Conservation (phyloP, 1,140 invertebrate species). For the Aphelenchoides avenae region DNA sequence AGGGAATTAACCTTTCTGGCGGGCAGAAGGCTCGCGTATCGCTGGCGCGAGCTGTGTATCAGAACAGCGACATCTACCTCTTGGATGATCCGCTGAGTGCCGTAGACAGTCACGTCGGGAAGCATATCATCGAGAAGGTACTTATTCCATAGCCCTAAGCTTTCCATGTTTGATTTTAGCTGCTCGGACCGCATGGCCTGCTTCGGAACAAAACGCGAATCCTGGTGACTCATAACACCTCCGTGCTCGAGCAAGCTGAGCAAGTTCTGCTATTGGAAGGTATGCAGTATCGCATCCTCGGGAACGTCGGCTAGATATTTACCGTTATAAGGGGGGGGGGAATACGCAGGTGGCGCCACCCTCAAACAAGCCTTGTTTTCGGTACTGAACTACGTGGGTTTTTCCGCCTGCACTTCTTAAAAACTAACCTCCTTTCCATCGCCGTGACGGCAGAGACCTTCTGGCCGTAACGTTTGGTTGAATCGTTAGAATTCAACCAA, state of each 20-base stretch:
- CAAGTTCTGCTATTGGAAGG: constrained; percentile 48
- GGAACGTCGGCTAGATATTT: too few species aligned
- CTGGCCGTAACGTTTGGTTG: too few species aligned
- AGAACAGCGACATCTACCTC: constrained; percentile 69
- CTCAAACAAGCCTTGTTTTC: too few species aligned
- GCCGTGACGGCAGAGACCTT: too few species aligned
- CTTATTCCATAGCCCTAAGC: not conserved
- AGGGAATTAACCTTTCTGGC: constrained; percentile 68
- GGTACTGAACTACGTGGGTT: too few species aligned
- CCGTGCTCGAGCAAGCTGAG: constrained; percentile 44
- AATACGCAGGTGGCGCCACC: too few species aligned
- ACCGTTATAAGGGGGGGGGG: too few species aligned
- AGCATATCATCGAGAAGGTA: constrained; percentile 69
- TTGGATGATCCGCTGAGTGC: constrained; percentile 71
- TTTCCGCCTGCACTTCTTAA: not conserved
- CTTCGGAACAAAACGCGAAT: constrained; percentile 54
- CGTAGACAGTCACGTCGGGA: constrained; percentile 69
- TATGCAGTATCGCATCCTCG: too few species aligned
- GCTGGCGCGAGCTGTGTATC: constrained; percentile 67
- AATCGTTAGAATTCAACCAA: too few species aligned
- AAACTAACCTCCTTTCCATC: too few species aligned
- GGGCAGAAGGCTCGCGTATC: constrained; percentile 76
- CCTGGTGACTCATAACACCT: constrained; percentile 51
- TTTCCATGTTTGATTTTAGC: constrained; percentile 12
- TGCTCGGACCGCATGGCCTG: constrained; percentile 55